Base-by-base conservation (phyloP, 2,113 vertebrate species). In the Pitta sordida region DNA sequence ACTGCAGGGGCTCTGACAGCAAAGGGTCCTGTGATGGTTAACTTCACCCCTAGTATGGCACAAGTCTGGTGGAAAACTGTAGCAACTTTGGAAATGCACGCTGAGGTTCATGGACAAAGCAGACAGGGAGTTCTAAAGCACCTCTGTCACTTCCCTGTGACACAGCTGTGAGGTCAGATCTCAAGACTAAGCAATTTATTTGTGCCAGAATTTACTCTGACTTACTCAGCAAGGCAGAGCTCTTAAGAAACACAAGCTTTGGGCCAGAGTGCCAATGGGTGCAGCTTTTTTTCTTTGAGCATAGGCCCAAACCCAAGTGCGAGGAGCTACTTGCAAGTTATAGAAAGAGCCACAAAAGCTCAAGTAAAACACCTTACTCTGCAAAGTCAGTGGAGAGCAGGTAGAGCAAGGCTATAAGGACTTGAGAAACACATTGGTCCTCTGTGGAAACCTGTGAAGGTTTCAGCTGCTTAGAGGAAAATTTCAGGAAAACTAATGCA, bases 1-100 rank as follows among this genome's bases (percentile, higher is more conserved):
- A 60, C 88, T 94, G 79, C 82, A 37, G 91, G 80, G 79, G 46
- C 78, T 83, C 86, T 83, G 80, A 93, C 75, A 90, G 77, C 82
- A 88, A 49, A 96, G 76, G 65, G 84, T 94, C 48, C 71, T 1
- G 19, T 94, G 63, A 93, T 90, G 85, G 91, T 93, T 83, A 90
- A 68, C 91, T 95, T 93, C 85, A 83, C 52, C 91, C 78, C 78
- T 89, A 74, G 67, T 51, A 87, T 87, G 93, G 73, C 56, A 63
- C 39, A 88, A 71, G n/a, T 36, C 88, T 71, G 60, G 10, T 75
- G 52, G 75, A 81, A 95, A 94, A 64, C 70, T 27, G 13, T 63
- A 52, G 11, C 34, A 80, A 8, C 81, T 60, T 70, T 86, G 64
- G 59, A 90, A 49, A 53, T 3, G 9, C 55, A 39, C 1, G 0